Evolutionary conservation across 2,113 vertebrate species (phyloP).

Genomic region (Edolisoma coerulescens): DNA sequence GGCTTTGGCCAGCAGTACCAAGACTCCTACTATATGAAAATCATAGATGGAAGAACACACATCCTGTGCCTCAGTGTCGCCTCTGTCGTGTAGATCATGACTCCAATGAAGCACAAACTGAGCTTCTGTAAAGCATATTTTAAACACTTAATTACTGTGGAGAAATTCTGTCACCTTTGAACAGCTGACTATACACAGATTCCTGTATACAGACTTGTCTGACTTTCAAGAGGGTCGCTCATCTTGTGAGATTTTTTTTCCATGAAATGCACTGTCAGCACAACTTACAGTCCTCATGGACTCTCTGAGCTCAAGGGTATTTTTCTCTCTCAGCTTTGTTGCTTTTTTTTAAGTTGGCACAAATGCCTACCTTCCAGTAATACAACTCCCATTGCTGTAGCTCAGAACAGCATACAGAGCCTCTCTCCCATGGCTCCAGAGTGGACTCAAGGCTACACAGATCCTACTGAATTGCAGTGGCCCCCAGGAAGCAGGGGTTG

Average conservation of each 20-base stretch:
- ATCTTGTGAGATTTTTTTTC: not conserved
- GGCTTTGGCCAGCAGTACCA: not conserved
- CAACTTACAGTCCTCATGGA: not conserved
- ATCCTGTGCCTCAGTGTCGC: not conserved
- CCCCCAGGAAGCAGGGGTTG: not conserved
- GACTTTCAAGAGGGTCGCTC: not conserved
- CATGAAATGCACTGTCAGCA: not conserved
- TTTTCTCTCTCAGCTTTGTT: not conserved
- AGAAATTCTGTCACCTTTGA: not conserved
- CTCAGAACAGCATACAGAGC: not conserved
- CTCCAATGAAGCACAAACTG: accelerated
- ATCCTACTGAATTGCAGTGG: not conserved
- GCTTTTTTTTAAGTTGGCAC: not conserved
- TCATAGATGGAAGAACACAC: accelerated
- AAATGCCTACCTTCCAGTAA: not conserved
- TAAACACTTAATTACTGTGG: not conserved
- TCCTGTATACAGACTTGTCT: not conserved
- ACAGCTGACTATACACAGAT: not conserved
- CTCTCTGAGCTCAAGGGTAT: not conserved
- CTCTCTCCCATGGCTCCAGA: not conserved
- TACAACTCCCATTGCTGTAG: not conserved
- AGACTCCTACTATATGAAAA: not conserved
- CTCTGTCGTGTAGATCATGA: not conserved
- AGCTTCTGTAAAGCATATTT: not conserved
- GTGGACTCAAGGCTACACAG: not conserved